These are phyloP conservation scores for Bhutanitis thaidina DNA, from an alignment of 2,888 invertebrate species.

Conservation along the genomic window DNA sequence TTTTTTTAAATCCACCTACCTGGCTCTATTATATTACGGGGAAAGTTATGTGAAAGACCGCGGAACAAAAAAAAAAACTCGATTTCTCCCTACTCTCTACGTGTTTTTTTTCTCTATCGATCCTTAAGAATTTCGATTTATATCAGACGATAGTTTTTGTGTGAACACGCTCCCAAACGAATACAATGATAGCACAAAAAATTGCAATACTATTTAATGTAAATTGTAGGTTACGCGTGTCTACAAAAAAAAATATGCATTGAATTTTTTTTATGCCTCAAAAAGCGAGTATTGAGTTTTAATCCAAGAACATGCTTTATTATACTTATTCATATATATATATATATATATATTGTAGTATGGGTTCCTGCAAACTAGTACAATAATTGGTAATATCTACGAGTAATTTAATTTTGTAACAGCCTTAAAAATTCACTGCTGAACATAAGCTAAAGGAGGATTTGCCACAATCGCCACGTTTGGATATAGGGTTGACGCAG, in stretches of 20 bases:
- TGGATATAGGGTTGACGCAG: too few relatives aligned
- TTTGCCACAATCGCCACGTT: too few relatives aligned
- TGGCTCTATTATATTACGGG: constrained; percentile 60
- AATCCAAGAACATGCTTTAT: neutral
- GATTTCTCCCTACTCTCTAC: constrained; percentile 56
- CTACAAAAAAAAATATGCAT: constrained; percentile 23
- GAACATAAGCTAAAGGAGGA: too few relatives aligned
- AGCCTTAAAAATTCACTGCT: too few relatives aligned
- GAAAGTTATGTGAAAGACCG: constrained; percentile 72
- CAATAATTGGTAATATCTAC: too few relatives aligned
- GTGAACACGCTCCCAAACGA: constrained; percentile 42
- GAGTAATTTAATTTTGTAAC: too few relatives aligned
- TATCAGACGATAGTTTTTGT: constrained; percentile 63
- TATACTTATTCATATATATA: too few relatives aligned
- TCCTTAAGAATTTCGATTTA: constrained; percentile 63
- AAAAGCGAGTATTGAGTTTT: neutral
- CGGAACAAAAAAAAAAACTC: constrained; percentile 48
- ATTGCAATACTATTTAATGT: constrained; percentile 46
- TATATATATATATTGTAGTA: too few relatives aligned
- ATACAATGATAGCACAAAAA: constrained; percentile 43
- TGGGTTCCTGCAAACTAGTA: too few relatives aligned
- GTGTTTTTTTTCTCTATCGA: constrained; percentile 44
- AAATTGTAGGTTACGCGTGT: constrained; percentile 60
- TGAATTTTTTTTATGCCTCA: neutral
- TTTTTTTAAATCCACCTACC: constrained; percentile 59